A percentile compares a stretch with the other conserved stretches of the same genome.
These are phyloP conservation scores for Epicauta chinensis DNA, from an alignment of 1,140 invertebrate species.

Conservation along the genomic window DNA sequence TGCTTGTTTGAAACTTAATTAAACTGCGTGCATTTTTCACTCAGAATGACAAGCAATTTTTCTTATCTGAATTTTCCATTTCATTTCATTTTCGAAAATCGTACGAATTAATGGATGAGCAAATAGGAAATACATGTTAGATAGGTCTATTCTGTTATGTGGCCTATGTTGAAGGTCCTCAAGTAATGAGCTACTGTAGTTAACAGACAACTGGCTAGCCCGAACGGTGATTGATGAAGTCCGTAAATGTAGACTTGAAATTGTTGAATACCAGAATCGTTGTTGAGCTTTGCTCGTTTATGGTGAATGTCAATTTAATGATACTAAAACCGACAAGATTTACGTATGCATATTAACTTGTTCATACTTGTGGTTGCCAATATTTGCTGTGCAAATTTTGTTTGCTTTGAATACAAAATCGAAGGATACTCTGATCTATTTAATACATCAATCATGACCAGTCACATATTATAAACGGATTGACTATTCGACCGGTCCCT, in stretches of 20 bases:
- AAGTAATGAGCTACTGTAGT: conserved; percentile 31
- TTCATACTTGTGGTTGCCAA: conserved; percentile 12
- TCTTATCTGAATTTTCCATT: conserved; percentile 14
- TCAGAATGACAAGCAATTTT: conserved; percentile 16
- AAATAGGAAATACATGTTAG: conserved; percentile 8
- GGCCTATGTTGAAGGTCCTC: not conserved
- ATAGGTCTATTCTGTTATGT: not conserved
- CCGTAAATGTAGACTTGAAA: conserved; percentile 33
- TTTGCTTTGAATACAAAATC: conserved; percentile 10
- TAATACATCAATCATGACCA: conserved; percentile 15
- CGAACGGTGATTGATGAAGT: conserved; percentile 34
- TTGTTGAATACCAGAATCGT: conserved; percentile 22
- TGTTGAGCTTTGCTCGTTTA: conserved; percentile 5
- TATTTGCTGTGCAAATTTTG: conserved; percentile 18
- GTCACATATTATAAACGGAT: conserved; percentile 14
- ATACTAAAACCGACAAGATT: conserved; percentile 18
- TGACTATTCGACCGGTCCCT: conserved; percentile 11
- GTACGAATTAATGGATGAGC: not conserved
- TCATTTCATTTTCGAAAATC: conserved; percentile 2
- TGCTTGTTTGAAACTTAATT: conserved; percentile 17
- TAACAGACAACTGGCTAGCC: conserved; percentile 34
- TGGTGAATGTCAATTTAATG: not conserved
- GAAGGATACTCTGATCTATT: conserved; percentile 15
- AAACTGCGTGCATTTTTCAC: conserved; percentile 18
- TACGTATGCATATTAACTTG: conserved; percentile 22